These are phyloP conservation scores for Kryptopterus vitreolus DNA, from an alignment of 2,797 vertebrate genomes.

Conservation along the genomic window DNA sequence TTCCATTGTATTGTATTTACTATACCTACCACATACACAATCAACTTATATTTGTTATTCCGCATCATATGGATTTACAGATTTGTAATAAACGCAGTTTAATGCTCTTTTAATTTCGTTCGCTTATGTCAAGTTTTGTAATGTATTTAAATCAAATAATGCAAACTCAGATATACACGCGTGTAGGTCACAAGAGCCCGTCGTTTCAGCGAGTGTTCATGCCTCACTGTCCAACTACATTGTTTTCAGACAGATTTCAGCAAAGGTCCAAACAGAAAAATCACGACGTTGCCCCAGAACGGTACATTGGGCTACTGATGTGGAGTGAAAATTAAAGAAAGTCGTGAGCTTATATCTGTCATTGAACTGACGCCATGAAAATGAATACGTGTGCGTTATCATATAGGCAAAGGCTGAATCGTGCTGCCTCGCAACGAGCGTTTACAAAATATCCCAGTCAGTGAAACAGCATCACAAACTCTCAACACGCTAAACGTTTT, in stretches of 20 bases:
- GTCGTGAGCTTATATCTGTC: not conserved
- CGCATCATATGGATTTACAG: not conserved
- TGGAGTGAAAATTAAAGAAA: not conserved
- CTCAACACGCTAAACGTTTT: too few relatives aligned
- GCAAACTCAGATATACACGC: not conserved
- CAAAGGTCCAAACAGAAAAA: not conserved
- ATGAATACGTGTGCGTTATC: not conserved
- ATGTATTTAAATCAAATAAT: not conserved
- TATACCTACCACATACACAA: not conserved
- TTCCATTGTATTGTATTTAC: not conserved
- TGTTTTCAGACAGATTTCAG: constrained; percentile 5
- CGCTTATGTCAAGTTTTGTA: not conserved
- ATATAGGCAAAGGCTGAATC: constrained; percentile 6
- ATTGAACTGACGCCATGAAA: constrained; percentile 4
- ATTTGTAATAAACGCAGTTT: not conserved
- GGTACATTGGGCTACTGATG: not conserved
- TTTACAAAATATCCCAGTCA: not conserved
- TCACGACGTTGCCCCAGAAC: not conserved
- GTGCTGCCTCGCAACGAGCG: not conserved
- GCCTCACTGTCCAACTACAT: not conserved
- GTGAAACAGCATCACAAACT: not conserved
- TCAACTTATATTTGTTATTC: not conserved
- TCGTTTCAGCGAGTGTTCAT: not conserved
- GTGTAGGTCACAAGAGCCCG: not conserved
- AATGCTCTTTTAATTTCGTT: not conserved